A percentile compares a stretch with the other conserved stretches of the same genome.
These are phyloP conservation scores for Pachliopta kotzebuea DNA, from an alignment of 2,888 invertebrate genomes.

Conservation along the genomic window DNA sequence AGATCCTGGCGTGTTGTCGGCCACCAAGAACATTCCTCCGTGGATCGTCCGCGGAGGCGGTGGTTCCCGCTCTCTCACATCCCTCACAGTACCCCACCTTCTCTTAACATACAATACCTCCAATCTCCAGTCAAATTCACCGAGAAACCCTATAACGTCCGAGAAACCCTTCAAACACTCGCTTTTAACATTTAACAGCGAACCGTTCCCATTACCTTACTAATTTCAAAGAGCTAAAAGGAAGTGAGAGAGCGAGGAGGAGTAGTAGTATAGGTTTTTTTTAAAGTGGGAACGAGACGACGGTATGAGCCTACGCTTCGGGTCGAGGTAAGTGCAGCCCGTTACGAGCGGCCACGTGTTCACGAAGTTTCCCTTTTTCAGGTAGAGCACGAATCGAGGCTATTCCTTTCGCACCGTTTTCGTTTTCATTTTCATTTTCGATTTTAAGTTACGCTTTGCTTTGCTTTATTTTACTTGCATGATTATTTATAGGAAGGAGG, in stretches of 20 bases:
- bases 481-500: neutral
- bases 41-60: constrained; percentile 75
- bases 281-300: constrained; percentile 77
- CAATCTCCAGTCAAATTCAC: constrained; percentile 34
- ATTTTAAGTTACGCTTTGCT: constrained; percentile 27
- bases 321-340: constrained; percentile 74
- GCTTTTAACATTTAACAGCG: constrained; percentile 8
- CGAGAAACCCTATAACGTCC: constrained; percentile 10
- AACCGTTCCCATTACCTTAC: constrained; percentile 25
- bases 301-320: constrained; percentile 67
- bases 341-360: constrained; percentile 63
- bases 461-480: no score
- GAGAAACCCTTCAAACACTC: constrained; percentile 20
- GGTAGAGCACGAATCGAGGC: constrained; percentile 41
- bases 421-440: constrained; percentile 40
- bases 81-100: constrained; percentile 43
- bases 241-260: constrained; percentile 76
- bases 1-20: constrained; percentile 70
- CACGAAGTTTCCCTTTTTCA: constrained; percentile 56
- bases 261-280: constrained; percentile 41
- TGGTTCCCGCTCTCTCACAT: constrained; percentile 76
- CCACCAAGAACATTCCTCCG: constrained; percentile 70
- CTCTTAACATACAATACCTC: constrained; percentile 30
- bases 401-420: constrained; percentile 28
- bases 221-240: constrained; percentile 39